Evolutionary conservation across 2,113 vertebrate species (phyloP), one percentile per base, ranked within the genome.

Genomic region (Oceanites oceanicus): DNA sequence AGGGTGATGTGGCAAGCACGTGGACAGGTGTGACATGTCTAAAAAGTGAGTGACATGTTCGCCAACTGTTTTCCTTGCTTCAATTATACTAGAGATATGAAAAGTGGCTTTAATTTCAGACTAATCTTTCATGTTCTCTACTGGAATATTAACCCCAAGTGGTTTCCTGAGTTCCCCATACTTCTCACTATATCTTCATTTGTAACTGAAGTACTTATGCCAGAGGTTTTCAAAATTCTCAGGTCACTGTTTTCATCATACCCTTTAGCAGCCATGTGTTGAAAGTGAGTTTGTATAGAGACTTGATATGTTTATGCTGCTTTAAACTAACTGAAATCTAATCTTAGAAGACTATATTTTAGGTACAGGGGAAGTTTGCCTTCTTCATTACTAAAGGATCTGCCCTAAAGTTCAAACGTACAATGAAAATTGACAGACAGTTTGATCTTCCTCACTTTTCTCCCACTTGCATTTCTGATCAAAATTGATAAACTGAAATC

Each of bases 1-100:
- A 92, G 92, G 96, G 94, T 97, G 96, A 96, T 94, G 82, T 91
- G 73, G 97, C 91, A 96, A 96, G 77, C 72, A 92, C 85, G 34
- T 94, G 97, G 98, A 96, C 97, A 98, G 97, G 90, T 97, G 94
- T 97, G 97, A 97, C 75, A 94, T 96, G 97, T 95, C 94, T 97
- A 97, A 97, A 97, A 98, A 92, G 92, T 97, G 96, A 98, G 80
- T 98, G 98, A 96, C 96, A 86, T 71, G 78, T 96, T 96, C 96
- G 96, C 94, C 96, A 91, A 66, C 96, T 97, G 95, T 98, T 97
- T 97, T 97, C 91, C 92, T 97, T 95, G 80, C 94, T 97, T 97
- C 95, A 96, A 96, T 98, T 98, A 96, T 88, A 95, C 70, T 71
- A 91, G 80, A 93, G 75, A 97, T 95, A 95, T 91, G 95, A 95